Evolutionary conservation across 2,113 vertebrate genomes (phyloP).

Genomic region (Coptodon rendalli): DNA sequence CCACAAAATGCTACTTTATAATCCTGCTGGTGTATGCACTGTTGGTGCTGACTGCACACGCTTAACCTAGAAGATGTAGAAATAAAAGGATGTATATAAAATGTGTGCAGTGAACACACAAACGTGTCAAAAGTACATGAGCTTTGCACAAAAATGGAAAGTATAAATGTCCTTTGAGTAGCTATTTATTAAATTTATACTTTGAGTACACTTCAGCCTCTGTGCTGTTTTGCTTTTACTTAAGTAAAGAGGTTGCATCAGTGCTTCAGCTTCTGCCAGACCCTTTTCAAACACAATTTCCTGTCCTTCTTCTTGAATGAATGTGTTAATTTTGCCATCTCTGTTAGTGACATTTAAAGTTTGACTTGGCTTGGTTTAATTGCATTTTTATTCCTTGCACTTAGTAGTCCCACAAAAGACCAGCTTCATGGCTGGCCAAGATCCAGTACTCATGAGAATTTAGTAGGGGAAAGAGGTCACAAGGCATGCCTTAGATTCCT

Average conservation of each 20-base stretch:
- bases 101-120: background rate
- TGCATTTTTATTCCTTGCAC: background rate
- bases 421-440: background rate
- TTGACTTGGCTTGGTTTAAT: background rate
- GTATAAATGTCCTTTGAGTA: background rate
- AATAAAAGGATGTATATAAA: background rate
- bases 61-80: background rate
- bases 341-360: background rate
- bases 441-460: background rate
- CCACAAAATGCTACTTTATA: background rate
- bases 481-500: constrained; percentile 11
- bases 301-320: background rate
- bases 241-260: background rate
- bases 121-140: background rate
- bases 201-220: background rate
- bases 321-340: background rate
- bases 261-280: background rate
- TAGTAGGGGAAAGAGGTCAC: background rate
- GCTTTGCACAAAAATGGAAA: background rate
- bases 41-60: background rate
- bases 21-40: background rate
- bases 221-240: background rate
- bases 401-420: background rate
- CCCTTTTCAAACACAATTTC: background rate
- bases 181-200: background rate